phyloP scores from a whole-genome alignment of 2,113 vertebrate species.

The Romanogobio albipinnatus region DNA sequence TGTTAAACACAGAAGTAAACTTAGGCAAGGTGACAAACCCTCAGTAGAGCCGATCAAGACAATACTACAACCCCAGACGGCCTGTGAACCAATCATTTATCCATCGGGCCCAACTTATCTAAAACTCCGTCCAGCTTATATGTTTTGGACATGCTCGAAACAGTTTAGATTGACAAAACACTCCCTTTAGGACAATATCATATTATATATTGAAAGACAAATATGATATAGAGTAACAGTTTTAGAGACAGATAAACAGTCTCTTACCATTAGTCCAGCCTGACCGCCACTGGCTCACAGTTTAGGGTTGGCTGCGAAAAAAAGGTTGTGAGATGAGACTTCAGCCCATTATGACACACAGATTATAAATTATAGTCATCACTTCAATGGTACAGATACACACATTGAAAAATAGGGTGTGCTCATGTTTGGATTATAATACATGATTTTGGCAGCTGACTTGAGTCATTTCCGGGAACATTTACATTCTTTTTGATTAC shows the following conservation, averaged over 20 bases:
- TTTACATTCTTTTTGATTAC: background rate
- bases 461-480: background rate
- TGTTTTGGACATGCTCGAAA: constrained; percentile 9
- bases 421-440: background rate
- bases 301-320: constrained; percentile 68
- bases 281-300: constrained; percentile 75
- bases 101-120: constrained; percentile 6
- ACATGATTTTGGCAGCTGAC: background rate
- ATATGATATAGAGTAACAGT: background rate
- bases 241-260: constrained; percentile 33
- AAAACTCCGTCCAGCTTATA: background rate
- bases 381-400: background rate
- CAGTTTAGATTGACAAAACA: constrained; percentile 7
- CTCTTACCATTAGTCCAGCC: constrained; percentile 78
- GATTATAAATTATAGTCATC: background rate
- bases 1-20: constrained; percentile 22
- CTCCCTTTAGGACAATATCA: constrained; percentile 38
- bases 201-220: constrained; percentile 12
- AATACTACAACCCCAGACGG: background rate
- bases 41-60: background rate
- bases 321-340: constrained; percentile 47
- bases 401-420: constrained; percentile 1
- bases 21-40: constrained; percentile 15
- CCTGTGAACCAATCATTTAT: constrained; percentile 20
- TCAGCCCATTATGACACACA: constrained; percentile 22